Percentiles rank a stretch among this genome's conserved stretches.
phyloP scores from a whole-genome alignment of 64 coral and sea anemone genomes.

The Montipora capricornis region DNA sequence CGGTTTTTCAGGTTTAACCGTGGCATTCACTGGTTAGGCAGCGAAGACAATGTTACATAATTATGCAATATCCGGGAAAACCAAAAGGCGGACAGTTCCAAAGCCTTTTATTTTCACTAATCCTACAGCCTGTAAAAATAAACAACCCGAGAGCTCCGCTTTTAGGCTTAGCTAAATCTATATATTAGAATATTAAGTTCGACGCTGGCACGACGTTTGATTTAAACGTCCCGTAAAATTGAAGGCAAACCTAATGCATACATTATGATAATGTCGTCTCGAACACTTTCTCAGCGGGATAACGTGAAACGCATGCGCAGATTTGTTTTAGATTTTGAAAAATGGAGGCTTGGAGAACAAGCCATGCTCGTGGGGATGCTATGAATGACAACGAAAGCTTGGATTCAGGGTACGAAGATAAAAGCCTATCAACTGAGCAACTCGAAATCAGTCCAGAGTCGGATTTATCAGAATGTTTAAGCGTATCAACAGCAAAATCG shows the following conservation, averaged over 20 bases:
- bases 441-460: constrained; percentile 58
- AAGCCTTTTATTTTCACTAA: too few relatives aligned
- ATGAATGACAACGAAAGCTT: constrained; percentile 6
- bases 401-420: constrained; percentile 51
- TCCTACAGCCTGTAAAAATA: too few relatives aligned
- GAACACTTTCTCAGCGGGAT: constrained; percentile 54
- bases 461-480: constrained; percentile 59
- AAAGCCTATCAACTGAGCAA: constrained; percentile 24
- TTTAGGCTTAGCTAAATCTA: too few relatives aligned
- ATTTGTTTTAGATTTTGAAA: constrained; percentile 41
- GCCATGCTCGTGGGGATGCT: constrained; percentile 8
- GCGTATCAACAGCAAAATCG: constrained; percentile 45
- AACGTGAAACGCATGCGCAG: constrained; percentile 50
- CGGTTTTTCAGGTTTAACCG: too few relatives aligned
- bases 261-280: constrained; percentile 37
- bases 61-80: too few relatives aligned
- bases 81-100: too few relatives aligned
- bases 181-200: too few relatives aligned
- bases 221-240: constrained; percentile 49
- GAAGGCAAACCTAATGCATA: constrained; percentile 7
- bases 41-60: too few relatives aligned
- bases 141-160: too few relatives aligned
- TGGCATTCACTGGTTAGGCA: too few relatives aligned
- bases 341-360: not conserved
- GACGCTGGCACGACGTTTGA: constrained; percentile 25